Base-by-base conservation (phyloP, 2,888 invertebrate species). In the Lasioglossum pauxillum region DNA sequence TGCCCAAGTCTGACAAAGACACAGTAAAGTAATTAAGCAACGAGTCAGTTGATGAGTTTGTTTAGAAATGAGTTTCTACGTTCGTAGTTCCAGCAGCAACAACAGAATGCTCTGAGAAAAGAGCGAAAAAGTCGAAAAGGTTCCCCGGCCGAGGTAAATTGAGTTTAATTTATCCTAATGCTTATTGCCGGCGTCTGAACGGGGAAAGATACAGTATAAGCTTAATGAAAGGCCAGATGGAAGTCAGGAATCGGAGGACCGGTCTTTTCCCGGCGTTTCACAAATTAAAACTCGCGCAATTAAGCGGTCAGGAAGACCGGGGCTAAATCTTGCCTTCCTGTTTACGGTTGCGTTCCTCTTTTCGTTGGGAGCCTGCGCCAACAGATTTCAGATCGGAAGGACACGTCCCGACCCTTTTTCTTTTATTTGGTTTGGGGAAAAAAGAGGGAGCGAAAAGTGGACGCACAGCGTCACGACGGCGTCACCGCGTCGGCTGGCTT, bases 231-330 rank as follows among this genome's bases (percentile, higher is more conserved):
- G 88, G 77, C 74, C 76, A 80, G 83, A 84, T 67, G 82, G 73
- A 85, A 83, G 83, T 81, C 82, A 88, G 86, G 81, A 78, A 87
- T 86, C 83, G 57, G 80, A 79, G 85, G 86, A 80, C 77, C 84
- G 80, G 80, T 84, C 83, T 88, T 86, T 86, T 79, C 84, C 83
- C 88, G 88, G 85, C 87, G 83, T 90, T 88, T 88, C 84, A 83
- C 89, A 91, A 94, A 94, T 94, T 93, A 93, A 94, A 94, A 93
- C 90, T 91, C 90, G 89, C 86, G 93, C 93, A 94, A 94, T 94
- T 94, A 94, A 89, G 92, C 92, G 88, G 92, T 88, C 85, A 83
- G 87, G 83, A 88, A 85, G 88, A 86, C 85, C 83, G 88, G 57
- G 87, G 88, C 84, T 80, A 84, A 88, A 88, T 80, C 76, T 90